Base-by-base conservation (phyloP, 2,113 vertebrate genomes). In the Alethe diademata region DNA sequence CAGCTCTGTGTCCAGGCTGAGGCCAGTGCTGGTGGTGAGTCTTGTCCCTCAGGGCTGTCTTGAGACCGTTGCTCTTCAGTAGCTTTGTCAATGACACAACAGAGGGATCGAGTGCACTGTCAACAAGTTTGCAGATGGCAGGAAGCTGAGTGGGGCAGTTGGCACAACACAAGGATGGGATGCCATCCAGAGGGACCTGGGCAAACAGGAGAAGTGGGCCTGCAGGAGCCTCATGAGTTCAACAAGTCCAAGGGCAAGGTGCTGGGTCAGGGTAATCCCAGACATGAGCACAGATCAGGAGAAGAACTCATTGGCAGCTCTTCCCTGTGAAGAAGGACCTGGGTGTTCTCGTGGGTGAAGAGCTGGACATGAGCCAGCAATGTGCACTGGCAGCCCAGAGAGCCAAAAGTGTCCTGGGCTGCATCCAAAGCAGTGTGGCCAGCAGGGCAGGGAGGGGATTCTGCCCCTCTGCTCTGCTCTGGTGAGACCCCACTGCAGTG, bases 281-380 rank as follows among this genome's bases (percentile, higher is more conserved):
- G n/a, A 10, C 29, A 19, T 7, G 24, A 45, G 24, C 38, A 40
- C 16, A 40, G 24, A 14, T 33, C n/a, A 11, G 4, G 38, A 3
- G 16, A 73, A 51, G 43, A 80, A 17, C 19, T 66, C 69, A 45
- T 5, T 38, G 36, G 5, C 19, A 66, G 36, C 38, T 22, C 26
- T 62, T 83, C 28, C 19, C 19, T 81, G 24, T 45, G 54, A 51
- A 36, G 67, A 33, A 66, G 45, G 22, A 24, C 28, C 29, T 51
- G 14, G 26, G 7, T 1, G 3, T 58, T n/a, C 33, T 51, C 0
- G 0, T 73, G 60, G 38, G 12, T 88, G 38, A n/a, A 57, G 18
- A 45, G 24, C 31, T 31, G 58, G 36, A 11, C 36, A 31, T 72
- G 43, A 50, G 0, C 28, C 17, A 13, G 24, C 45, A 3, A 7